A percentile compares a stretch with the other conserved stretches of the same genome.
phyloP scores from a whole-genome alignment of 2,888 invertebrate genomes.

The Agrochola lychnidis region DNA sequence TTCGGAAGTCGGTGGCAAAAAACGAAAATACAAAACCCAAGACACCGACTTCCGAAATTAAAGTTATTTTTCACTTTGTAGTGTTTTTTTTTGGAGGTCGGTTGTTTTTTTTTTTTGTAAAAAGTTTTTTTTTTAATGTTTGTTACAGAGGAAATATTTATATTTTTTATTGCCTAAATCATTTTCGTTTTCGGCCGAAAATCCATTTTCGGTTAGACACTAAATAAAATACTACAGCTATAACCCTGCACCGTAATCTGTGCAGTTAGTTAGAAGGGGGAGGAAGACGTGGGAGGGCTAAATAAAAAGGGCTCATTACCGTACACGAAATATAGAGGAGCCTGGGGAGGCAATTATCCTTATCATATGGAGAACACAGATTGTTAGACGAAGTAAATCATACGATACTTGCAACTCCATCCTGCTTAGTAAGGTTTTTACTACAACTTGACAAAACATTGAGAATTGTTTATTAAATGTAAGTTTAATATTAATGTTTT shows the following conservation, averaged over 20 bases:
- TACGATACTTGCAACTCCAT: neutral
- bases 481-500: neutral
- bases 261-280: slow-evolving; percentile 35
- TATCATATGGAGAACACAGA: slow-evolving; percentile 62
- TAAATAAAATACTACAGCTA: slow-evolving; percentile 11
- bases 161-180: no score
- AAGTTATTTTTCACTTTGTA: no score
- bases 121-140: no score
- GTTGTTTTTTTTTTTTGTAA: no score
- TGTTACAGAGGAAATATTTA: no score
- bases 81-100: no score
- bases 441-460: no score
- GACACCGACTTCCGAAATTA: no score
- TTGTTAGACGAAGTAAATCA: slow-evolving; percentile 25
- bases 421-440: neutral
- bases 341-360: slow-evolving; percentile 70
- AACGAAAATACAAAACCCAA: no score
- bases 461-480: neutral
- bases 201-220: no score
- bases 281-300: neutral
- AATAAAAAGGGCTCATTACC: slow-evolving; percentile 70
- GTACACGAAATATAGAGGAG: slow-evolving; percentile 64
- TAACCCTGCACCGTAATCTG: slow-evolving; percentile 15
- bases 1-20: no score
- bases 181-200: no score